These are phyloP conservation scores for Glossophaga mutica DNA, from an alignment of 2,797 vertebrate genomes.

Conservation along the genomic window DNA sequence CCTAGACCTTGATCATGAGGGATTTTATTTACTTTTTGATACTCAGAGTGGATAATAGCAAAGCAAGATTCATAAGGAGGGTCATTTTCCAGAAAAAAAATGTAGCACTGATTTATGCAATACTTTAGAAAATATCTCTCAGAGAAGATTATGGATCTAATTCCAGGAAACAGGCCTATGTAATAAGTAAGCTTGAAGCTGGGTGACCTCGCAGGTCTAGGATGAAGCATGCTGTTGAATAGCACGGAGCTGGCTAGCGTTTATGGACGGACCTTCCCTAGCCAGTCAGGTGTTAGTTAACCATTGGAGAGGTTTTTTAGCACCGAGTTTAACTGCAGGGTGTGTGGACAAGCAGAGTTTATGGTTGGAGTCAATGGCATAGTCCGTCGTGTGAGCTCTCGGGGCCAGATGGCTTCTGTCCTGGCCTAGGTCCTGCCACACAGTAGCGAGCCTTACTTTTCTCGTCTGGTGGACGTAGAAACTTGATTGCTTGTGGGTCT, in stretches of 20 bases:
- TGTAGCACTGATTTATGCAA: conserved; percentile 26
- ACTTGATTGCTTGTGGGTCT: neutral
- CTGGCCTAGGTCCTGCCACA: neutral
- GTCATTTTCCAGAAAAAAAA: conserved; percentile 49
- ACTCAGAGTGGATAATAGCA: conserved; percentile 60
- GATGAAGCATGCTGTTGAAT: neutral
- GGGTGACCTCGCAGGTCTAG: neutral
- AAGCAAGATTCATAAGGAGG: conserved; percentile 58
- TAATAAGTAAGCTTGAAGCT: conserved; percentile 35
- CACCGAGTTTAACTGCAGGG: neutral
- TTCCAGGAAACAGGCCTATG: conserved; percentile 33
- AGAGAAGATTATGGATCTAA: conserved; percentile 51
- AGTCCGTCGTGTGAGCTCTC: neutral
- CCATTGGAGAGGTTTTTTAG: neutral
- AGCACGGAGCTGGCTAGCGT: neutral
- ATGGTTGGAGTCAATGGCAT: neutral
- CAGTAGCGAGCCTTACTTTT: neutral
- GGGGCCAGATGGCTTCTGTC: neutral
- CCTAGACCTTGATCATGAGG: conserved; percentile 59
- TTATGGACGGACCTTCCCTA: neutral
- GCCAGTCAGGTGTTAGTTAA: neutral
- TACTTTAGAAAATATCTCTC: conserved; percentile 55
- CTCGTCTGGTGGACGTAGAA: neutral
- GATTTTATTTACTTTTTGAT: conserved; percentile 71
- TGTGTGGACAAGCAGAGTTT: neutral